phyloP scores from a whole-genome alignment of 2,113 vertebrate species.

The Bos taurus region DNA sequence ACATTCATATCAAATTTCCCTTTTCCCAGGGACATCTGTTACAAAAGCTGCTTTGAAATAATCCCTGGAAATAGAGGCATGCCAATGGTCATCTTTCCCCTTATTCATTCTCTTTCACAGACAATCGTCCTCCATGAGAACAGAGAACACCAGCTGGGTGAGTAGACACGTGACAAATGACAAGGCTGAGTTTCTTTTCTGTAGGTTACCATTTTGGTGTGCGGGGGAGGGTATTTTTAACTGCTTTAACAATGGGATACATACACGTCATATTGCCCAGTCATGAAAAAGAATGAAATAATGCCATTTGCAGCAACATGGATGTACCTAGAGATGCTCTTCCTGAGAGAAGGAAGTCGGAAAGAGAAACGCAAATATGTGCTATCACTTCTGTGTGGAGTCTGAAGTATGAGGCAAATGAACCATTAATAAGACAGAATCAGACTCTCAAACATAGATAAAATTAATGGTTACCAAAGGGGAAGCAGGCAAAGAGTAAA shows the following conservation, averaged over 20 bases:
- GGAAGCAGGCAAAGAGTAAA: not conserved
- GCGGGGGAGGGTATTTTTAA: no score
- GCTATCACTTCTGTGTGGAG: not conserved
- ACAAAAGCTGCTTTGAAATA: not conserved
- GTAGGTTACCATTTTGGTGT: not conserved
- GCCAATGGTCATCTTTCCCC: accelerated
- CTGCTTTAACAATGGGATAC: not conserved
- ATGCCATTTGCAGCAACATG: not conserved
- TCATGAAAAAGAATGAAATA: not conserved
- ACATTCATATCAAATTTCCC: not conserved
- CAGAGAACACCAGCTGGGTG: not conserved
- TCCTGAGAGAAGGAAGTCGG: not conserved
- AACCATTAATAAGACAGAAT: not conserved
- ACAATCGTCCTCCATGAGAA: not conserved
- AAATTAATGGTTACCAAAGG: not conserved
- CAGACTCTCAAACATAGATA: not conserved
- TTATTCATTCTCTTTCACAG: not conserved
- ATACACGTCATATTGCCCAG: not conserved
- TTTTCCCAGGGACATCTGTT: not conserved
- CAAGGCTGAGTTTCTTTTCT: not conserved
- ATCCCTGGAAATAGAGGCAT: not conserved
- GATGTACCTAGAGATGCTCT: not conserved
- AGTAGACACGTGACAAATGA: not conserved
- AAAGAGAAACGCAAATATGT: not conserved
- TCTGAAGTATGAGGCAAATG: not conserved